Conservation (phyloP, 1,140 invertebrate species). For the Trinorchestia longiramus region DNA sequence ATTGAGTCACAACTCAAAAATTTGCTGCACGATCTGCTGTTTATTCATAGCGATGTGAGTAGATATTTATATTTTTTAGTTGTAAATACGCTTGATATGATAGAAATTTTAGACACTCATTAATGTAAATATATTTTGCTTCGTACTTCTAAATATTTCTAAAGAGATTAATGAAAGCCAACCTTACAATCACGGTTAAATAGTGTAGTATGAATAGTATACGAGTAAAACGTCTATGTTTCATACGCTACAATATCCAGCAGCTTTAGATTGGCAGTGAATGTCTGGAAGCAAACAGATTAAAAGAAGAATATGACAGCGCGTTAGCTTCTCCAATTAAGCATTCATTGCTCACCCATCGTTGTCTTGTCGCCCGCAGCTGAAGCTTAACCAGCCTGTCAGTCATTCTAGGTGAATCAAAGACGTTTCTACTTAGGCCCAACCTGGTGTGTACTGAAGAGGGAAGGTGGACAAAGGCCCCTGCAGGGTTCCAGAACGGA, state of each 20-base stretch:
- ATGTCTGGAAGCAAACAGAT: background rate
- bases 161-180: background rate
- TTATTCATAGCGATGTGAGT: background rate
- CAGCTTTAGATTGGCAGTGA: background rate
- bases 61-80: background rate
- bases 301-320: background rate
- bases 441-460: background rate
- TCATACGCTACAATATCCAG: background rate
- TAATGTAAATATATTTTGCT: background rate
- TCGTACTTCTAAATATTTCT: background rate
- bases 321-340: background rate
- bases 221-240: background rate
- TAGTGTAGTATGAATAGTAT: background rate
- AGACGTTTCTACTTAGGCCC: conserved; percentile 34
- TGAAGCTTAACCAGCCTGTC: conserved; percentile 13
- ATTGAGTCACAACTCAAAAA: background rate
- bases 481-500: background rate
- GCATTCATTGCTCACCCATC: conserved; percentile 16
- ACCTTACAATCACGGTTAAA: background rate
- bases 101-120: background rate
- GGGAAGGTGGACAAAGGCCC: conserved; percentile 16
- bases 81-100: background rate
- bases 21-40: background rate
- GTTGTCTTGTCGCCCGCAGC: conserved; percentile 12
- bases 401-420: background rate